Evolutionary conservation across 2,113 vertebrate species (phyloP).

Genomic region (Pseudopodoces humilis): DNA sequence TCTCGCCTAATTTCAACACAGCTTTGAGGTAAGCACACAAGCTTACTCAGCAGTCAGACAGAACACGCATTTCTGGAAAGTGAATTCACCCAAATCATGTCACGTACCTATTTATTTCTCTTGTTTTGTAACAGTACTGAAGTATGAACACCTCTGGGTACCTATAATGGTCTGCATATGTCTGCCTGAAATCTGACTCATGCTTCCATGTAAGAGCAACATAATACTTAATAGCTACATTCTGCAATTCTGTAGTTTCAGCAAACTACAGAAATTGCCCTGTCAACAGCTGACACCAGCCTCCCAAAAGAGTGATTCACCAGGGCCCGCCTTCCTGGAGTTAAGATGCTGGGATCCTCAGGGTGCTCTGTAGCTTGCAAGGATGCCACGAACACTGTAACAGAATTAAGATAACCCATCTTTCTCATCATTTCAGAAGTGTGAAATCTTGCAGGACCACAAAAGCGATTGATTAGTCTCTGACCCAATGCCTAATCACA

Average conservation of each 20-base stretch:
- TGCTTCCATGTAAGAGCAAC: not conserved
- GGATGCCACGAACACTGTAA: not conserved
- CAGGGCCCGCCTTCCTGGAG: not conserved
- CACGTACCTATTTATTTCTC: not conserved
- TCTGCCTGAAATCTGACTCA: not conserved
- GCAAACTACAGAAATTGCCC: not conserved
- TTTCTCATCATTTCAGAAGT: not conserved
- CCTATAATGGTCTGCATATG: rapidly evolving
- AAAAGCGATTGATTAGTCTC: not conserved
- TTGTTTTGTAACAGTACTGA: not conserved
- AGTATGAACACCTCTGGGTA: not conserved
- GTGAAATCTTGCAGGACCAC: not conserved
- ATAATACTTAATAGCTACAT: not conserved
- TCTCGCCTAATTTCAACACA: not conserved
- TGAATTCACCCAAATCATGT: not conserved
- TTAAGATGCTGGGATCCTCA: not conserved
- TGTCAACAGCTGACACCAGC: not conserved
- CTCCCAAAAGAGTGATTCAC: not conserved
- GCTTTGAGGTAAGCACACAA: not conserved
- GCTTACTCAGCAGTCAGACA: not conserved
- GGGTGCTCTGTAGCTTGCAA: not conserved
- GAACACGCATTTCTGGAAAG: not conserved
- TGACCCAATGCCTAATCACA: not conserved
- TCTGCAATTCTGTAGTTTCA: not conserved
- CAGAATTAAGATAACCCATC: not conserved